phyloP scores from a whole-genome alignment of 2,113 vertebrate species.

The Tragelaphus buxtoni region DNA sequence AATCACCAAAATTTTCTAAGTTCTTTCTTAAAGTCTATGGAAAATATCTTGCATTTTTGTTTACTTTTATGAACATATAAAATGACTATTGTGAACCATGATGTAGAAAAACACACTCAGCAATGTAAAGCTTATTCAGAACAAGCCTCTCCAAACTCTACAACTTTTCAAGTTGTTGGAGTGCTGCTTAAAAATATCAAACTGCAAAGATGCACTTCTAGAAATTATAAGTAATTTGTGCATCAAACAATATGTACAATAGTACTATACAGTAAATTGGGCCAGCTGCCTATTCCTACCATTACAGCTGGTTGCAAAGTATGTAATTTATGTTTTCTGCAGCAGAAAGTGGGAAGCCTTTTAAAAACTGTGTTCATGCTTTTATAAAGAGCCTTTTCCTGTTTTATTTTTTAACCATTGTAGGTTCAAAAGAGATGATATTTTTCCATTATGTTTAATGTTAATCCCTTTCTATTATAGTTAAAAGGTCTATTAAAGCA shows the following conservation, averaged over 20 bases:
- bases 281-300: constrained; percentile 76
- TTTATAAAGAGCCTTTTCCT: constrained; percentile 48
- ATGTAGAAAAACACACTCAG: constrained; percentile 58
- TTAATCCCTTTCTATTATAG: constrained; percentile 51
- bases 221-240: constrained; percentile 77
- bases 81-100: constrained; percentile 28
- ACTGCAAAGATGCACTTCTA: constrained; percentile 66
- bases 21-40: constrained; percentile 34
- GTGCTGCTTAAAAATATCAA: constrained; percentile 58
- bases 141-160: constrained; percentile 40
- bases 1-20: background rate
- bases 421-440: constrained; percentile 31
- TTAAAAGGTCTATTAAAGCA: constrained; percentile 10
- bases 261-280: constrained; percentile 70
- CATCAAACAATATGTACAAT: constrained; percentile 74
- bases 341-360: constrained; percentile 62
- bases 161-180: constrained; percentile 52
- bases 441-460: constrained; percentile 58
- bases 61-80: constrained; percentile 36
- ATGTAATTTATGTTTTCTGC: constrained; percentile 79
- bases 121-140: constrained; percentile 37
- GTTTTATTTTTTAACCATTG: constrained; percentile 58
- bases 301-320: constrained; percentile 79
- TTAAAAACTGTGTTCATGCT: constrained; percentile 63
- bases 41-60: constrained; percentile 33